A percentile compares a stretch with the other conserved stretches of the same genome.
Conservation (phyloP, 1,140 invertebrate species). For the Drosophila kurseongensis region DNA sequence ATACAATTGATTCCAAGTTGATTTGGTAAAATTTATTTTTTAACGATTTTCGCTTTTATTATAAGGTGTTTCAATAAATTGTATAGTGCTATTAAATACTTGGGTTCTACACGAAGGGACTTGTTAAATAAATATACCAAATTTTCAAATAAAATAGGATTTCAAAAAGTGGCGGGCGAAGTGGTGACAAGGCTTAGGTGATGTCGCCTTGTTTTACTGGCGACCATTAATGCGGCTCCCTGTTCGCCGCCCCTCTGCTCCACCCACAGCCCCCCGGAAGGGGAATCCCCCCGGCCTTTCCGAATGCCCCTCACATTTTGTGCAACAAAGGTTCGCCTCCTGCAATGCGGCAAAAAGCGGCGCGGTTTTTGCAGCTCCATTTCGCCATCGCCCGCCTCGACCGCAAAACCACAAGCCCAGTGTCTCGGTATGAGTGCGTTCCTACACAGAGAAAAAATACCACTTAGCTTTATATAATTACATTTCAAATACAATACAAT, state of each 20-base stretch:
- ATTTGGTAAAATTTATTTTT: too few relatives aligned
- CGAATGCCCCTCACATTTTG: slow-evolving; percentile 21
- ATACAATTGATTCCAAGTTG: too few relatives aligned
- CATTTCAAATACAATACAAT: too few relatives aligned
- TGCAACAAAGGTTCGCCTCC: slow-evolving; percentile 73
- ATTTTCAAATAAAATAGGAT: not conserved
- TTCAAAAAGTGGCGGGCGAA: slow-evolving; percentile 3
- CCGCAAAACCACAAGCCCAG: slow-evolving; percentile 58
- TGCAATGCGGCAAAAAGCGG: slow-evolving; percentile 82
- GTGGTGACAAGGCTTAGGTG: slow-evolving; percentile 38
- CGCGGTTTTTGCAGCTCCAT: slow-evolving; percentile 72
- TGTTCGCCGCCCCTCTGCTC: slow-evolving; percentile 15
- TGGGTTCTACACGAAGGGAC: too few relatives aligned
- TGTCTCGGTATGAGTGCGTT: slow-evolving; percentile 30
- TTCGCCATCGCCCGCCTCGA: slow-evolving; percentile 52
- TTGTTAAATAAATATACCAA: too few relatives aligned
- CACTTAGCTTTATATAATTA: too few relatives aligned
- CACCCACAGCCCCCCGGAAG: not conserved
- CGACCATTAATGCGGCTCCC: slow-evolving; percentile 74
- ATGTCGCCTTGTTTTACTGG: slow-evolving; percentile 64
- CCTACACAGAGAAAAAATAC: slow-evolving; percentile 7
- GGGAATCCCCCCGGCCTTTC: slow-evolving; percentile 7
- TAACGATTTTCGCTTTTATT: too few relatives aligned
- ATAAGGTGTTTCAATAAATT: too few relatives aligned
- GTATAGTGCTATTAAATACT: too few relatives aligned